Percentiles rank a stretch among this genome's conserved stretches.
Conservation (phyloP, 2,888 invertebrate species). For the Rhagonycha lutea region DNA sequence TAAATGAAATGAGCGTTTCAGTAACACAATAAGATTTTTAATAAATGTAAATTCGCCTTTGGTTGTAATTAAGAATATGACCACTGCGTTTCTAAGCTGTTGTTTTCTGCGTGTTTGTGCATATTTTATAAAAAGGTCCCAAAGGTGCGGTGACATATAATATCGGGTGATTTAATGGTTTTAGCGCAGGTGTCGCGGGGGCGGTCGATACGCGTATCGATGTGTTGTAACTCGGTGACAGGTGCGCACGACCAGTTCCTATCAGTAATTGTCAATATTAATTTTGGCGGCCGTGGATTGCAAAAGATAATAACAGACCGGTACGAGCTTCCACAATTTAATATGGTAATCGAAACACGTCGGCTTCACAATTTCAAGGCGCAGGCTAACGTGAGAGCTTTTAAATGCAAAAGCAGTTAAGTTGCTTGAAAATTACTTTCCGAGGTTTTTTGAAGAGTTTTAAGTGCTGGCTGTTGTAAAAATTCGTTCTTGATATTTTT, state of each 20-base stretch:
- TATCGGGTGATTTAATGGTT: slow-evolving; percentile 31
- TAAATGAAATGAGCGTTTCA: slow-evolving; percentile 17
- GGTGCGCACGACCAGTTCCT: slow-evolving; percentile 32
- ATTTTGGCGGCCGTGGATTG: slow-evolving; percentile 33
- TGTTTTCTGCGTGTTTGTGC: slow-evolving; percentile 20
- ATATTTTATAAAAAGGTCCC: slow-evolving; percentile 19
- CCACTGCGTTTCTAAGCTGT: not conserved
- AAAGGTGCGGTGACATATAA: slow-evolving; percentile 30
- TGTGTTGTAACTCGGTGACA: slow-evolving; percentile 38
- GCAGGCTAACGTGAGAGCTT: slow-evolving; percentile 19
- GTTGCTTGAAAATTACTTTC: slow-evolving; percentile 21
- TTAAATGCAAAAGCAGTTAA: slow-evolving; percentile 24
- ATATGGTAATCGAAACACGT: slow-evolving; percentile 39
- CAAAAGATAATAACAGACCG: slow-evolving; percentile 37
- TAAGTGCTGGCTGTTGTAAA: slow-evolving; percentile 13
- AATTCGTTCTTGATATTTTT: slow-evolving; percentile 1
- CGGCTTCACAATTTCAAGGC: slow-evolving; percentile 30
- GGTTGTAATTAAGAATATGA: not conserved
- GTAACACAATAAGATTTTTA: slow-evolving; percentile 3
- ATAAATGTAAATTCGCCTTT: not conserved
- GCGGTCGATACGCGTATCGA: slow-evolving; percentile 38
- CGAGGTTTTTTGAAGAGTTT: slow-evolving; percentile 17
- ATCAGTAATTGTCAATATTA: slow-evolving; percentile 43
- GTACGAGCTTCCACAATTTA: slow-evolving; percentile 38
- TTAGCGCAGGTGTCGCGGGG: slow-evolving; percentile 36